Base-by-base conservation (phyloP, 1,140 invertebrate species). In the Diprion similis region DNA sequence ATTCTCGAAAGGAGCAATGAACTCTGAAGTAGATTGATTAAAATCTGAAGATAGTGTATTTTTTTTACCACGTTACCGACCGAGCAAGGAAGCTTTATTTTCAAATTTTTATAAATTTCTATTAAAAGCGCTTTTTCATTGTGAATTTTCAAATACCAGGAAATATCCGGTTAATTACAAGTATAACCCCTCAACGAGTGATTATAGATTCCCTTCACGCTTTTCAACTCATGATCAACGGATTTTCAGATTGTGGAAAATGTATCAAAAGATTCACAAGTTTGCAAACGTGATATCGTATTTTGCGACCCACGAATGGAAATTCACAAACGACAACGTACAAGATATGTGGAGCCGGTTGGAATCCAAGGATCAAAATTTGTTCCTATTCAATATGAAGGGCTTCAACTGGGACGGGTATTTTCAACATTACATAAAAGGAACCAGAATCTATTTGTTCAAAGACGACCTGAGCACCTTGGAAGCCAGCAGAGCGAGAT, bases 191-290 rank as follows among this genome's bases (percentile, higher is more conserved):
- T 37, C 24, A 37, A 37, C 24, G 24, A 37, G 24, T 37, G 24
- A 37, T 37, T 37, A 37, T 6, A 6, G 24, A 37, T 37, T 37
- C 24, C 24, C 24, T 37, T 37, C 24, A 4, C 24, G 24, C 24
- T 6, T 37, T 37, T 37, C 24, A 37, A 37, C 24, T 6, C 24
- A 37, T 37, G 24, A 37, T 37, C 24, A 37, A 6, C 76, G 68
- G 19, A 46, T 73, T 78, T 78, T n/a, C 76, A 92, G 90, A 81
- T 88, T 96, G 81, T 83, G 93, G 71, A 92, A 92, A 76, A 89
- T 93, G 18, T 95, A 96, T 81, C 89, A 90, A 68, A 95, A 94
- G 83, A 90, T 97, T 48, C 91, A 94, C 78, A 93, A 92, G 81
- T 94, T 95, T 65, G 88, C 91, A 0, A 84, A 89, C 3, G 91